Conservation (phyloP, 2,113 vertebrate species). For the Pelecanoides urinatrix region DNA sequence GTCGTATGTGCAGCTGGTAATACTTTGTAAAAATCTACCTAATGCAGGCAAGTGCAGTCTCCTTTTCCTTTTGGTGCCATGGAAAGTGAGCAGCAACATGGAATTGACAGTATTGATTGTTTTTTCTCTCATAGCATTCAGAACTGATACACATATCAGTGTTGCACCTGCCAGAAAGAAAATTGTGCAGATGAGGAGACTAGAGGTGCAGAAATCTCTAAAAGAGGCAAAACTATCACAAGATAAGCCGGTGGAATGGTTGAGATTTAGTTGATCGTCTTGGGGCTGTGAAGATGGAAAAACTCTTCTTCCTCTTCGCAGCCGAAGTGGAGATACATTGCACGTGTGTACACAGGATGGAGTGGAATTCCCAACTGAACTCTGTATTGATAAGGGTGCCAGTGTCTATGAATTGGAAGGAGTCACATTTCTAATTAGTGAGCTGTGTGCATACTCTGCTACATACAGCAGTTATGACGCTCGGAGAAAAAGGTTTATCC, state of each 20-base stretch:
- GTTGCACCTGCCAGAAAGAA: neutral
- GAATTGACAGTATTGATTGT: neutral
- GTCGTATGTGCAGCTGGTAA: neutral
- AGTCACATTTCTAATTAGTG: rapidly evolving
- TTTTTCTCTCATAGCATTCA: neutral
- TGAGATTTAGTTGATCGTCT: neutral
- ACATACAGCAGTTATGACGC: rapidly evolving
- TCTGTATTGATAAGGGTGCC: neutral
- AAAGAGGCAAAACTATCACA: neutral
- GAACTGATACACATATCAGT: rapidly evolving
- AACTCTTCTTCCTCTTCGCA: neutral
- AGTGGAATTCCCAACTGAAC: neutral
- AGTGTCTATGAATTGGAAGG: neutral
- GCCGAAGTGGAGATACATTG: neutral
- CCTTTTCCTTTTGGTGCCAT: neutral
- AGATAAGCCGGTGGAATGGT: neutral
- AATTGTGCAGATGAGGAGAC: neutral
- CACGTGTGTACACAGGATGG: neutral
- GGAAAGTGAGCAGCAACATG: neutral
- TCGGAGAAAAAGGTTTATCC: neutral
- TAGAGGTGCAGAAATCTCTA: neutral
- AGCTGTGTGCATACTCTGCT: neutral
- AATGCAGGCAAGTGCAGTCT: neutral
- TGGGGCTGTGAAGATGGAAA: neutral
- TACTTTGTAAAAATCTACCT: neutral